phyloP scores from a whole-genome alignment of 2,888 invertebrate genomes.

The Sussaba pulchella region DNA sequence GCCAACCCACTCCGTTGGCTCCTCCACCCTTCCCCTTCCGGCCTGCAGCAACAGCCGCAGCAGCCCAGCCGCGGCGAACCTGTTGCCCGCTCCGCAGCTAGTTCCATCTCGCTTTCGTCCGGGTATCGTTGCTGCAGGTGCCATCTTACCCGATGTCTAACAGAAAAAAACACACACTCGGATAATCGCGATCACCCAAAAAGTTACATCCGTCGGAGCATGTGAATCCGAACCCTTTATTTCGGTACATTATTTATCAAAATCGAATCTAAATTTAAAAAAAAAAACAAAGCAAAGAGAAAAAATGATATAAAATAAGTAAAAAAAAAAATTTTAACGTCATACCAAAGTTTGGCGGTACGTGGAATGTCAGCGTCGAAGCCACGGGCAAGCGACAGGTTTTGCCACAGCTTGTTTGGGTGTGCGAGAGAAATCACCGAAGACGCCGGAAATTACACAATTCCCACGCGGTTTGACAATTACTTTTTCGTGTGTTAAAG shows the following conservation, averaged over 20 bases:
- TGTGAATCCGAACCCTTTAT: too few species aligned
- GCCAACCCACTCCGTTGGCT: slow-evolving; percentile 33
- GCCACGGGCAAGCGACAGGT: not conserved
- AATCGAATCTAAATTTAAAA: too few species aligned
- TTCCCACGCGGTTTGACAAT: not conserved
- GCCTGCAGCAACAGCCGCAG: not conserved
- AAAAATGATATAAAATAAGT: too few species aligned
- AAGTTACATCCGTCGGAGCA: too few species aligned
- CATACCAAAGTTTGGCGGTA: not conserved
- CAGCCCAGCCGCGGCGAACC: slow-evolving; percentile 70
- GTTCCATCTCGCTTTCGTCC: slow-evolving; percentile 73
- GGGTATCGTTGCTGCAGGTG: slow-evolving; percentile 42
- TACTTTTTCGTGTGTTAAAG: too few species aligned
- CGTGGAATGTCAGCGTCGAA: slow-evolving; percentile 1
- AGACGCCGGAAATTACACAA: not conserved
- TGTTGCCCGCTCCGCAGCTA: slow-evolving; percentile 74
- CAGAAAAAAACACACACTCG: not conserved
- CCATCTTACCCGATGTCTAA: not conserved
- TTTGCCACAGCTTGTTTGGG: not conserved
- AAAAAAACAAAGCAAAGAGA: too few species aligned
- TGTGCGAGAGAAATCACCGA: not conserved
- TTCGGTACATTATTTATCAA: too few species aligned
- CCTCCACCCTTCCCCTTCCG: not conserved
- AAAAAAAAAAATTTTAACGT: too few species aligned
- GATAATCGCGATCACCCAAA: too few species aligned